A percentile compares a stretch with the other conserved stretches of the same genome.
phyloP scores from a whole-genome alignment of 1,140 invertebrate species.

The Helicoverpa armigera region DNA sequence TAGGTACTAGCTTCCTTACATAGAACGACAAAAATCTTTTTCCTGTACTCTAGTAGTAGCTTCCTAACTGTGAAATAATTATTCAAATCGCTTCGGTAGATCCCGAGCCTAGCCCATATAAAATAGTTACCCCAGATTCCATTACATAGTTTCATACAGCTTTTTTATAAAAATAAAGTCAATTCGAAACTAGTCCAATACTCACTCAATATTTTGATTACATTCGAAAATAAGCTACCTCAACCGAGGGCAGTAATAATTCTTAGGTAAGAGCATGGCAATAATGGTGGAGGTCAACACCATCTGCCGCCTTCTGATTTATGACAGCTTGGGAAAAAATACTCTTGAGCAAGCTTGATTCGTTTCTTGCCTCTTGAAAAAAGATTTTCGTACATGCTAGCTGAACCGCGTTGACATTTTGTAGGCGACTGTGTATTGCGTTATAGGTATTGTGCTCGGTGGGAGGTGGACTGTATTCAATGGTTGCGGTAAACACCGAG shows the following conservation, averaged over 20 bases:
- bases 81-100: too few species aligned
- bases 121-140: too few species aligned
- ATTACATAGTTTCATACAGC: too few species aligned
- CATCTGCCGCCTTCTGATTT: conserved; percentile 79
- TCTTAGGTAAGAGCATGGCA: conserved; percentile 75
- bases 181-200: conserved; percentile 33
- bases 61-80: too few species aligned
- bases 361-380: conserved; percentile 69
- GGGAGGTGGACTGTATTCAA: too few species aligned
- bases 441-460: too few species aligned
- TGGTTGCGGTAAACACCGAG: too few species aligned
- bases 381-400: conserved; percentile 69
- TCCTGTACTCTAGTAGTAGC: too few species aligned
- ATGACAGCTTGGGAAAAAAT: conserved; percentile 73
- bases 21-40: too few species aligned
- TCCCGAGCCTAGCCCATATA: too few species aligned
- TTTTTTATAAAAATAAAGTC: too few species aligned
- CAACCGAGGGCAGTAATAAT: conserved; percentile 70
- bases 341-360: conserved; percentile 60
- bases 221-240: conserved; percentile 59
- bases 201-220: conserved; percentile 59
- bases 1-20: too few species aligned
- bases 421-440: neutral
- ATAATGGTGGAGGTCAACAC: conserved; percentile 79
- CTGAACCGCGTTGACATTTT: conserved; percentile 54